Evolutionary conservation across 2,797 vertebrate species (phyloP).

Genomic region (Smutsia gigantea): DNA sequence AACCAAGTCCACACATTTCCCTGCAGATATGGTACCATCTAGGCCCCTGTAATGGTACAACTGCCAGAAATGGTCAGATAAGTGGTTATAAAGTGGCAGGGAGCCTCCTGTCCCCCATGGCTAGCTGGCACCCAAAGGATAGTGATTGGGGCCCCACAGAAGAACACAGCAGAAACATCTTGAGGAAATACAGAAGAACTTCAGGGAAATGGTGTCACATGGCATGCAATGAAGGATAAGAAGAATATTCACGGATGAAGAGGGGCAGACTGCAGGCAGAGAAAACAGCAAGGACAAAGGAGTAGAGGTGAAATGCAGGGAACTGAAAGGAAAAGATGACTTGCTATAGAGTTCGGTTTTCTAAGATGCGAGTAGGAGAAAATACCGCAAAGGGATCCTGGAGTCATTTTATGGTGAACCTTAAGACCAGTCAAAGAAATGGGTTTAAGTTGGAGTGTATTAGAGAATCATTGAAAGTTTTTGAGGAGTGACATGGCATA

Average conservation of each 20-base stretch:
- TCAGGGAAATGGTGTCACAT: background rate
- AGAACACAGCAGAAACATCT: background rate
- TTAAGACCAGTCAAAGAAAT: slow-evolving; percentile 32
- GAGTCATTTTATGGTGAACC: background rate
- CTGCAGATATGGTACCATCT: background rate
- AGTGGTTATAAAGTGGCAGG: background rate
- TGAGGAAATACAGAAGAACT: background rate
- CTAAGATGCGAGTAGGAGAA: background rate
- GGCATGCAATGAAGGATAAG: background rate
- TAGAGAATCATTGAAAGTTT: background rate
- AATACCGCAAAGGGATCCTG: background rate
- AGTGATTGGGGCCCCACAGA: background rate
- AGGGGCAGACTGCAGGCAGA: background rate
- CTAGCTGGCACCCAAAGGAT: background rate
- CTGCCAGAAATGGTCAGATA: background rate
- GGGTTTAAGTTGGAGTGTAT: background rate
- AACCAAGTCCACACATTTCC: background rate
- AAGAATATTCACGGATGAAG: background rate
- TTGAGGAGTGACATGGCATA: background rate
- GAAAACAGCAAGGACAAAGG: background rate
- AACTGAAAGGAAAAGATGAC: background rate
- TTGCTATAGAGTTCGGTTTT: background rate
- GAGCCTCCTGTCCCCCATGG: background rate
- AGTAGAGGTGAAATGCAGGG: background rate
- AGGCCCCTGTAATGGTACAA: background rate